Percentiles rank a stretch among this genome's conserved stretches.
These are phyloP conservation scores for Nannoperca australis DNA, from an alignment of 2,797 vertebrate species.

Conservation along the genomic window DNA sequence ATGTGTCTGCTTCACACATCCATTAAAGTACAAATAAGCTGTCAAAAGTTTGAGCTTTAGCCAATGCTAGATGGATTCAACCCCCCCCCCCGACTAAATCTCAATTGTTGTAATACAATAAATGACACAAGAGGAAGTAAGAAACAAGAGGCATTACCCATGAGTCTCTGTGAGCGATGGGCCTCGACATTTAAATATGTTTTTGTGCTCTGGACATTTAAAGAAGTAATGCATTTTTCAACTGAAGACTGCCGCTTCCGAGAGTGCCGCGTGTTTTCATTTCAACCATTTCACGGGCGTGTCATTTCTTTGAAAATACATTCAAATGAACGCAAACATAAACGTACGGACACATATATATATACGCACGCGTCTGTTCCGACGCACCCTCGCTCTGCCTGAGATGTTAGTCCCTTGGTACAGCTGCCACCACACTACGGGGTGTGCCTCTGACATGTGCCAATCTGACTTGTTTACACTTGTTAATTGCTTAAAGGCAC, in stretches of 20 bases:
- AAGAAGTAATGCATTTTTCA: background rate
- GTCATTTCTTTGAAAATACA: background rate
- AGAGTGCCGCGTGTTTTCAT: background rate
- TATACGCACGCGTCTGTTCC: background rate
- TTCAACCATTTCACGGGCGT: background rate
- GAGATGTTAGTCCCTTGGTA: background rate
- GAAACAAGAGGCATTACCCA: background rate
- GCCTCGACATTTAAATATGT: background rate
- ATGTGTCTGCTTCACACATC: background rate
- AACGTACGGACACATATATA: too few species aligned
- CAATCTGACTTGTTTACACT: constrained; percentile 61
- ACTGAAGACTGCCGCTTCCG: too few species aligned
- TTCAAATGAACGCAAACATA: background rate
- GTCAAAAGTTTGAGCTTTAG: background rate
- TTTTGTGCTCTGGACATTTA: background rate
- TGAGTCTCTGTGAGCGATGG: background rate
- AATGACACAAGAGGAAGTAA: background rate
- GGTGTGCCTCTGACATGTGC: constrained; percentile 53
- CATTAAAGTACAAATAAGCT: background rate
- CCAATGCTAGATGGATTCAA: background rate
- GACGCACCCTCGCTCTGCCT: background rate
- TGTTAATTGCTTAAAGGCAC: constrained; percentile 62
- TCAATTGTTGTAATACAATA: background rate
- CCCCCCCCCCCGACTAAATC: too few species aligned
- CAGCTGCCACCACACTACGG: constrained; percentile 26